phyloP scores from a whole-genome alignment of 2,888 invertebrate species.

The Orchesella flavescens region DNA sequence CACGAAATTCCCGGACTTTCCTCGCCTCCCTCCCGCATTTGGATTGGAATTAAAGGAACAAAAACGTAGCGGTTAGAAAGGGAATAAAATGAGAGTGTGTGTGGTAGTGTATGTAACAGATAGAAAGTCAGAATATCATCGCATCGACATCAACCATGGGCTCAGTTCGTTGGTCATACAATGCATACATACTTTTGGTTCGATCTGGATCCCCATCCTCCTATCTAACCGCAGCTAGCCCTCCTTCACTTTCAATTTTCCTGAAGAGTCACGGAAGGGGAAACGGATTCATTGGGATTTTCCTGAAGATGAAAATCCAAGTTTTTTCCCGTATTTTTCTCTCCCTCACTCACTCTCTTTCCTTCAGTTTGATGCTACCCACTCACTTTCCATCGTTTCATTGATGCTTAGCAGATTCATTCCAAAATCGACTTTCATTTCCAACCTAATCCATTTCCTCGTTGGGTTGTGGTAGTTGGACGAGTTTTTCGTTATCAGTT shows the following conservation, averaged over 20 bases:
- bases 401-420: too few relatives aligned
- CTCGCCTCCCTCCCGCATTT: too few relatives aligned
- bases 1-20: too few relatives aligned
- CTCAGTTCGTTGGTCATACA: too few relatives aligned
- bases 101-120: background rate
- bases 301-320: background rate
- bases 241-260: background rate
- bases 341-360: background rate
- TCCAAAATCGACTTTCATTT: too few relatives aligned
- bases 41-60: too few relatives aligned
- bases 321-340: background rate
- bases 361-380: too few relatives aligned
- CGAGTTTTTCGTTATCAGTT: too few relatives aligned
- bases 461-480: too few relatives aligned
- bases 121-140: background rate
- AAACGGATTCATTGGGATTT: constrained; percentile 2
- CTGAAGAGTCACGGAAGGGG: background rate
- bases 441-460: too few relatives aligned
- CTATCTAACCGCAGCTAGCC: background rate
- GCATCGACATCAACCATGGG: too few relatives aligned
- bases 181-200: background rate
- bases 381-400: too few relatives aligned
- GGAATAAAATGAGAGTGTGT: background rate
- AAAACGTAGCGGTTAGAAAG: background rate
- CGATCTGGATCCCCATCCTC: background rate